phyloP scores from a whole-genome alignment of 2,113 vertebrate genomes.

The Xiphorhynchus elegans region DNA sequence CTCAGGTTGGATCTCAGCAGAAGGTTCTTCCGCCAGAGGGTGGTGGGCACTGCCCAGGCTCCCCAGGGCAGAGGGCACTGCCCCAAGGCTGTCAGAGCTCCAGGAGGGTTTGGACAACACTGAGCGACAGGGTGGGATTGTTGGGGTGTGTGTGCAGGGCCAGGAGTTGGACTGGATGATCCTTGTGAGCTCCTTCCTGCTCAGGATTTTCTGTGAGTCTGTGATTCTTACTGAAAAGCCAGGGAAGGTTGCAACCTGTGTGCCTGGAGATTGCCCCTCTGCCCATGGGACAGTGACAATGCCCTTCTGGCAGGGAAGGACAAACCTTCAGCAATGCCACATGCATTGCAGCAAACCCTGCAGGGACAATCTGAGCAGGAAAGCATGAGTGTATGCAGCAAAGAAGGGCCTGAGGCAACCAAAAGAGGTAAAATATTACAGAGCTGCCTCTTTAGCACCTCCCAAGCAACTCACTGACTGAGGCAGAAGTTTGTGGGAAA shows the following conservation, averaged over 20 bases:
- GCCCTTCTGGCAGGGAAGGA: neutral
- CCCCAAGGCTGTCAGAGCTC: neutral
- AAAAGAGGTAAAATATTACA: neutral
- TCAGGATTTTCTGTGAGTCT: neutral
- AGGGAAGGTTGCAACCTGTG: neutral
- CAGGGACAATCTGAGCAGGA: neutral
- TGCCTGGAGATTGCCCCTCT: neutral
- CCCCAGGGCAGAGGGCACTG: neutral
- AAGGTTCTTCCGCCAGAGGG: neutral
- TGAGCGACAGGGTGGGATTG: neutral
- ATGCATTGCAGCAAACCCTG: rapidly evolving
- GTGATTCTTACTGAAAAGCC: neutral
- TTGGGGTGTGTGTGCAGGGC: neutral
- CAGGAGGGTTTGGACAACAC: neutral
- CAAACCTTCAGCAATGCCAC: neutral
- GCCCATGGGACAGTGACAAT: neutral
- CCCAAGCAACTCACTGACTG: neutral
- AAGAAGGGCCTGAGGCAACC: neutral
- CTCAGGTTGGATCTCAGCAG: rapidly evolving
- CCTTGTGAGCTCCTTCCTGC: too few species aligned
- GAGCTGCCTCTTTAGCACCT: neutral
- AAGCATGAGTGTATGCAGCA: neutral
- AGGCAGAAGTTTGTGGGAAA: neutral
- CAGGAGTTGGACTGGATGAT: rapidly evolving
- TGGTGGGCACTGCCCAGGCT: neutral